Percentiles rank a stretch among this genome's conserved stretches.
phyloP scores from a whole-genome alignment of 2,797 vertebrate species.

The Enteromius afrohamiltoni region DNA sequence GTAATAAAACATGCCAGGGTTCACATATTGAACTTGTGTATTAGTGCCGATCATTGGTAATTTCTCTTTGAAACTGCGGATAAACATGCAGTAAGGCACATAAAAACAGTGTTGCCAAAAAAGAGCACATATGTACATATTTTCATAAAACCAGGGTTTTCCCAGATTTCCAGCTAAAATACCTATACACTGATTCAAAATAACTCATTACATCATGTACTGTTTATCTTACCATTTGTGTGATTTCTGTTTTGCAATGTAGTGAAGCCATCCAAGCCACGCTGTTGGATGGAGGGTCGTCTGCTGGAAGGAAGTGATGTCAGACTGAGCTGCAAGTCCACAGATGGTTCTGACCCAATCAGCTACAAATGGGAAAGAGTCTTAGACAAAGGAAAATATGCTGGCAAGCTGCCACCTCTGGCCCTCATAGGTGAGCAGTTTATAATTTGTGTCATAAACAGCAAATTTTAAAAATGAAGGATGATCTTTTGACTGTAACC shows the following conservation, averaged over 20 bases:
- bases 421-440: constrained; percentile 75
- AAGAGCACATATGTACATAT: too few relatives aligned
- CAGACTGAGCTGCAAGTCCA: constrained; percentile 80
- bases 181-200: too few relatives aligned
- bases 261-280: constrained; percentile 86
- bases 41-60: too few relatives aligned
- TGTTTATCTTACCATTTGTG: neutral
- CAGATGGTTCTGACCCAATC: constrained; percentile 82
- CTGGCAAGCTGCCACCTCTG: constrained; percentile 71
- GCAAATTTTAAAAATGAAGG: neutral
- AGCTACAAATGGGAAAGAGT: constrained; percentile 82
- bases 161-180: too few relatives aligned
- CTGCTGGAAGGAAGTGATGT: constrained; percentile 79
- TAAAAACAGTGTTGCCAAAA: too few relatives aligned
- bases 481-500: neutral
- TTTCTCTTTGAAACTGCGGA: too few relatives aligned
- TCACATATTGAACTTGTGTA: too few relatives aligned
- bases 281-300: constrained; percentile 84
- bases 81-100: too few relatives aligned
- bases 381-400: constrained; percentile 72
- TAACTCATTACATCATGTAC: too few relatives aligned
- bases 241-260: neutral
- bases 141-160: too few relatives aligned
- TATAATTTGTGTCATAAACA: neutral
- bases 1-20: too few relatives aligned